Evolutionary conservation across 2,797 vertebrate species (phyloP).

Genomic region (Fratercula arctica): DNA sequence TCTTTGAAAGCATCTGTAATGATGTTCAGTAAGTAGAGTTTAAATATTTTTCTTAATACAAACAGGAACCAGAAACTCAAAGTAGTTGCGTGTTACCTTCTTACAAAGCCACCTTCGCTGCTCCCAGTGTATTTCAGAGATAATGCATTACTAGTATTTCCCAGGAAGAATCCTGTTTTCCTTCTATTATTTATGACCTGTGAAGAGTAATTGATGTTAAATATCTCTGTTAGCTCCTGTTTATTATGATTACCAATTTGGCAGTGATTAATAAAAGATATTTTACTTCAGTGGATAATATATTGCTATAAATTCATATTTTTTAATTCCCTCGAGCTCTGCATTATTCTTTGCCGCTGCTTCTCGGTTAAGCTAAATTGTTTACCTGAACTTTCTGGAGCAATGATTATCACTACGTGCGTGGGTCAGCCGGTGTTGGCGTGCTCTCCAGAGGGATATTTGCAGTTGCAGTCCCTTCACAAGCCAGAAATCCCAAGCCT

Average conservation of each 20-base stretch:
- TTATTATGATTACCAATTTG: not conserved
- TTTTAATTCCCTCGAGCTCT: not conserved
- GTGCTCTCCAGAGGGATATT: not conserved
- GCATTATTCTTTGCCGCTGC: not conserved
- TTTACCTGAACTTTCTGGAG: not conserved
- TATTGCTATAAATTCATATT: not conserved
- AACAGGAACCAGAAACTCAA: not conserved
- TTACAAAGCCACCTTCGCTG: not conserved
- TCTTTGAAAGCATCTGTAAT: conserved; percentile 24
- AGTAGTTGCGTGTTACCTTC: not conserved
- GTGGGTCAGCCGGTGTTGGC: not conserved
- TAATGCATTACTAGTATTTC: not conserved
- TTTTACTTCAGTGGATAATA: not conserved
- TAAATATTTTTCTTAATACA: conserved; percentile 31
- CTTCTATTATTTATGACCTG: not conserved
- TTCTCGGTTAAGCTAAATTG: not conserved
- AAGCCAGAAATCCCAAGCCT: not conserved
- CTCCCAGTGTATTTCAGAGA: not conserved
- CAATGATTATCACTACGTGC: not conserved
- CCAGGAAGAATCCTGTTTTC: not conserved
- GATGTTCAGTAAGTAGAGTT: not conserved
- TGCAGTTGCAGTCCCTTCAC: not conserved
- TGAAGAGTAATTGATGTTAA: not conserved
- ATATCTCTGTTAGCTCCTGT: not conserved
- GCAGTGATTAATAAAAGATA: not conserved